phyloP scores from a whole-genome alignment of 2,113 vertebrate genomes.

The Scomber colias region DNA sequence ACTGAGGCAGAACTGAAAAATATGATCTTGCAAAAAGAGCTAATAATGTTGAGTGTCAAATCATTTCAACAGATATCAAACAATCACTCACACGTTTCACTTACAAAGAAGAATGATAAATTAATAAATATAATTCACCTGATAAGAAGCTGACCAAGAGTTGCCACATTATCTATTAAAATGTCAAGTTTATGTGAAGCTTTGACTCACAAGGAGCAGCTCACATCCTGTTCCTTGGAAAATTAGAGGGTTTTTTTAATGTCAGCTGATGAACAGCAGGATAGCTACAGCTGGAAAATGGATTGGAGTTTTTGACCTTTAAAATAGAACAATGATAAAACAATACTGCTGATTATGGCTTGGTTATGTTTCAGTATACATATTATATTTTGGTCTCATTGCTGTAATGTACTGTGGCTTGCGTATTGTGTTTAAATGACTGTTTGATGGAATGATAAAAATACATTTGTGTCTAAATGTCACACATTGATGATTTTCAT shows the following conservation, averaged over 20 bases:
- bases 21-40: no score
- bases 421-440: background rate
- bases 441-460: background rate
- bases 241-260: background rate
- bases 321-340: no score
- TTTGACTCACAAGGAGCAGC: background rate
- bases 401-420: background rate
- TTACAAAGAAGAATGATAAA: no score
- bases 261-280: background rate
- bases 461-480: background rate
- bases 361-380: background rate
- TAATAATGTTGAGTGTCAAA: no score
- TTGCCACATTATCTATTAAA: background rate
- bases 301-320: no score
- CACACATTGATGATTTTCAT: background rate
- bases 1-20: background rate
- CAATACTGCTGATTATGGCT: no score
- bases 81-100: no score
- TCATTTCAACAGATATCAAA: no score
- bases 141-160: constrained; percentile 6
- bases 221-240: background rate
- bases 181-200: background rate
- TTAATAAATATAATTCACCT: background rate
- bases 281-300: background rate
- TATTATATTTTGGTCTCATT: background rate